Percentiles rank a stretch among this genome's conserved stretches.
phyloP scores from a whole-genome alignment of 2,113 vertebrate species.

The Salvelinus sp. region DNA sequence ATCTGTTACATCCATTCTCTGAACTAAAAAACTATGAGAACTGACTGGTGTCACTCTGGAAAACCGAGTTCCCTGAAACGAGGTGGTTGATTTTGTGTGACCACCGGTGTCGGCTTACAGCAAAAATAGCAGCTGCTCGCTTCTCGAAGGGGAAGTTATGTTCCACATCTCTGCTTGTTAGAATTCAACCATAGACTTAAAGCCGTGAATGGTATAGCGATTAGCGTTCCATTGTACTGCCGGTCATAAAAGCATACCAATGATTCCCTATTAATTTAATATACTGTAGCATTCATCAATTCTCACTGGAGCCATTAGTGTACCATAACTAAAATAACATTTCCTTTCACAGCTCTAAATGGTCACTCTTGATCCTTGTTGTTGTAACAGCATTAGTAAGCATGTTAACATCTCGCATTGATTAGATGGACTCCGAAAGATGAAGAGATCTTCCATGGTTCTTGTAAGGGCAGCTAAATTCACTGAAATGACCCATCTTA shows the following conservation, averaged over 20 bases:
- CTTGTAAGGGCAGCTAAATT: background rate
- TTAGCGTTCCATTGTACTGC: constrained; percentile 36
- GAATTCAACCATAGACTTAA: constrained; percentile 18
- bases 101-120: constrained; percentile 42
- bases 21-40: background rate
- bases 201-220: constrained; percentile 11
- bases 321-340: background rate
- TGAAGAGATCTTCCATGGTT: too few species aligned
- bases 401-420: background rate
- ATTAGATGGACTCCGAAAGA: too few species aligned
- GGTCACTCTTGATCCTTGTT: background rate
- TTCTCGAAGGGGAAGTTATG: constrained; percentile 43
- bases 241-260: background rate
- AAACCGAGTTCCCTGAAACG: background rate
- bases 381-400: background rate
- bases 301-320: background rate
- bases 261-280: background rate
- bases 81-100: background rate
- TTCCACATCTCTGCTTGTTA: constrained; percentile 13
- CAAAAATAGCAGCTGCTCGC: constrained; percentile 28
- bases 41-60: background rate
- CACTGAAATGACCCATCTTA: constrained; percentile 6
- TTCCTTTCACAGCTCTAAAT: too few species aligned
- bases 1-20: background rate
- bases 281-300: too few species aligned